Evolutionary conservation across 2,888 invertebrate genomes (phyloP).

Genomic region (Cylindroiulus punctatus): DNA sequence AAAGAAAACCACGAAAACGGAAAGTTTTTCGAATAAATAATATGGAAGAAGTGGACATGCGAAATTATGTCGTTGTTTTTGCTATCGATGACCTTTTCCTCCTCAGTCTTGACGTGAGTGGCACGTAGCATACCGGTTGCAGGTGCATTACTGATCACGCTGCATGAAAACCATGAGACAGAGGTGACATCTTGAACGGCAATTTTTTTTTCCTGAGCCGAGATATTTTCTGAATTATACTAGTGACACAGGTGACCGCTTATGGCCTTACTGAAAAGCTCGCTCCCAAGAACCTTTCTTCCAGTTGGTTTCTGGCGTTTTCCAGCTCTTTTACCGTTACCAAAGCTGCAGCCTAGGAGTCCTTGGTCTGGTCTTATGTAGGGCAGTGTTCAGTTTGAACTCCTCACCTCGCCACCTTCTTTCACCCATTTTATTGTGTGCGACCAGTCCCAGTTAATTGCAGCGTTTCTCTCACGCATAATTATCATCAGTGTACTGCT

Average conservation of each 20-base stretch:
- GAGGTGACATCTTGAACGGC: conserved; percentile 22
- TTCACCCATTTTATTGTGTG: conserved; percentile 42
- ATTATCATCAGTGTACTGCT: not conserved
- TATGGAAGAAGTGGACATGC: not conserved
- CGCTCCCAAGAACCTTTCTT: not conserved
- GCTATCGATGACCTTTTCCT: not conserved
- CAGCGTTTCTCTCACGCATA: conserved; percentile 11
- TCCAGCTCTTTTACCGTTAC: not conserved
- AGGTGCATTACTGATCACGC: not conserved
- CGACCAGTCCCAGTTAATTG: conserved; percentile 34
- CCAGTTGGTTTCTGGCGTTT: not conserved
- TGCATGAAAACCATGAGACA: not conserved
- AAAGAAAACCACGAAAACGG: not conserved
- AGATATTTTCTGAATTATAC: not conserved
- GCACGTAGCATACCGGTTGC: not conserved
- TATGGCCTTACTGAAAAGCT: not conserved
- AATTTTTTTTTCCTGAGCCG: not conserved
- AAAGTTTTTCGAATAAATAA: not conserved
- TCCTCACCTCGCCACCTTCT: conserved; percentile 45
- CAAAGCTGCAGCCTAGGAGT: not conserved
- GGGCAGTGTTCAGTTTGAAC: conserved; percentile 33
- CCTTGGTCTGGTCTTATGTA: not conserved
- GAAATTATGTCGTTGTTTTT: not conserved
- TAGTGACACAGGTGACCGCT: conserved; percentile 7
- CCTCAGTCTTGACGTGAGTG: not conserved